Evolutionary conservation across 2,113 vertebrate species (phyloP).

Genomic region (Gadus chalcogrammus): DNA sequence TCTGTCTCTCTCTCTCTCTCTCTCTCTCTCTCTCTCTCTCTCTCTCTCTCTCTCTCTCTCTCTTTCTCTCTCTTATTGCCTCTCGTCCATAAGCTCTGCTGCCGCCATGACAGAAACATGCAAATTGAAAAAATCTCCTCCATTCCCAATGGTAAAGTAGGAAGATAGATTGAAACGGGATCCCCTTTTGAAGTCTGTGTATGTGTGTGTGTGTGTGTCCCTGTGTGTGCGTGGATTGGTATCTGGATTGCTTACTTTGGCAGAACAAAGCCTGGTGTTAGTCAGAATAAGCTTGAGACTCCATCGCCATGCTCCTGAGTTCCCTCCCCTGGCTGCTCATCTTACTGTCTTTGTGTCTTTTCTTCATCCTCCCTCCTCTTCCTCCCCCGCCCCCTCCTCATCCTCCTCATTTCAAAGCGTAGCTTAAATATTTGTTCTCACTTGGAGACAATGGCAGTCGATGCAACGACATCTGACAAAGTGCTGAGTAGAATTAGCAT

Average conservation of each 20-base stretch:
- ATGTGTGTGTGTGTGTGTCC: neutral
- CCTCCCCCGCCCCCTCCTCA: neutral
- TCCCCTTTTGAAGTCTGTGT: neutral
- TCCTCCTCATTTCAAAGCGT: neutral
- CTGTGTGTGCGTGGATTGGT: neutral
- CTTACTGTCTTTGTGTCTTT: neutral
- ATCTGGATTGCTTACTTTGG: neutral
- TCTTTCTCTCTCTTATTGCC: neutral
- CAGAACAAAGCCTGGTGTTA: neutral
- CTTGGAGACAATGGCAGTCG: too few relatives aligned
- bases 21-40: constrained; percentile 2
- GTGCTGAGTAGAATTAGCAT: too few relatives aligned
- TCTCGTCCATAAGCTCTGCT: neutral
- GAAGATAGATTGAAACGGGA: neutral
- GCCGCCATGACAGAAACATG: neutral
- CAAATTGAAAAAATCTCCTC: neutral
- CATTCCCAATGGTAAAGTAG: neutral
- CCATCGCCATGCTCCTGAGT: too few relatives aligned
- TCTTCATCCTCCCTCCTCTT: neutral
- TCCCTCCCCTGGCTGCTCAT: too few relatives aligned
- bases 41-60: constrained; percentile 4
- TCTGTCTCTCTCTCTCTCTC: neutral
- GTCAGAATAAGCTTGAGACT: neutral
- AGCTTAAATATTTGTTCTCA: too few relatives aligned
- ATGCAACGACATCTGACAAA: too few relatives aligned